Evolutionary conservation across 53 echinoderm and acorn worm species (phyloP).

Genomic region (Holothuria scabra): DNA sequence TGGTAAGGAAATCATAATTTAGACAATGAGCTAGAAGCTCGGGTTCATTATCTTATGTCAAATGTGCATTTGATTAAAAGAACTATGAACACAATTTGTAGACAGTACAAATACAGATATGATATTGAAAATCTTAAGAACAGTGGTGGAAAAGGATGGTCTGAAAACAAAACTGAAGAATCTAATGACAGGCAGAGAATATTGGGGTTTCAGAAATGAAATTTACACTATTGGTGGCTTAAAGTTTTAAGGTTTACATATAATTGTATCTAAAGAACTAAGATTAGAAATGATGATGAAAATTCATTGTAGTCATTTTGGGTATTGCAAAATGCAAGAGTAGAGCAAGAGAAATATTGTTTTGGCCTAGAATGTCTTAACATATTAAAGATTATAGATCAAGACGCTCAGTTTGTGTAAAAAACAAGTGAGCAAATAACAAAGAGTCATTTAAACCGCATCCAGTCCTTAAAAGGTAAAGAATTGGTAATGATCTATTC

Average conservation of each 20-base stretch:
- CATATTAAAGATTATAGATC: conserved; percentile 31
- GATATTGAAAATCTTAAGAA: conserved; percentile 25
- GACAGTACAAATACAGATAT: too few species aligned
- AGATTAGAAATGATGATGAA: conserved; percentile 47
- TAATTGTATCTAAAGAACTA: conserved; percentile 46
- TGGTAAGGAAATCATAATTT: too few species aligned
- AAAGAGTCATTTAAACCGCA: neutral
- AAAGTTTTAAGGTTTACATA: conserved; percentile 40
- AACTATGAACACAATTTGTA: neutral
- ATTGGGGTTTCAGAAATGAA: conserved; percentile 58
- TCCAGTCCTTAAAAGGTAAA: neutral
- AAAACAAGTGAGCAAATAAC: neutral
- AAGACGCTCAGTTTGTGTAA: neutral
- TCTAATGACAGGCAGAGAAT: conserved; percentile 46
- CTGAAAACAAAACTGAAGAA: conserved; percentile 34
- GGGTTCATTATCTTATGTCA: neutral
- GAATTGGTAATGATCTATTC: neutral
- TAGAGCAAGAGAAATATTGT: conserved; percentile 52
- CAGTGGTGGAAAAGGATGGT: conserved; percentile 50
- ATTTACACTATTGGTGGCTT: too few species aligned
- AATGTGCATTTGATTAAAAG: conserved; percentile 21
- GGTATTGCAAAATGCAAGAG: conserved; percentile 51
- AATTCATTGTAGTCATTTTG: conserved; percentile 52
- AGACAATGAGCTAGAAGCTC: too few species aligned
- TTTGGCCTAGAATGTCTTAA: conserved; percentile 52